phyloP scores from a whole-genome alignment of 1,140 invertebrate species.

The Camponotus vicinus region DNA sequence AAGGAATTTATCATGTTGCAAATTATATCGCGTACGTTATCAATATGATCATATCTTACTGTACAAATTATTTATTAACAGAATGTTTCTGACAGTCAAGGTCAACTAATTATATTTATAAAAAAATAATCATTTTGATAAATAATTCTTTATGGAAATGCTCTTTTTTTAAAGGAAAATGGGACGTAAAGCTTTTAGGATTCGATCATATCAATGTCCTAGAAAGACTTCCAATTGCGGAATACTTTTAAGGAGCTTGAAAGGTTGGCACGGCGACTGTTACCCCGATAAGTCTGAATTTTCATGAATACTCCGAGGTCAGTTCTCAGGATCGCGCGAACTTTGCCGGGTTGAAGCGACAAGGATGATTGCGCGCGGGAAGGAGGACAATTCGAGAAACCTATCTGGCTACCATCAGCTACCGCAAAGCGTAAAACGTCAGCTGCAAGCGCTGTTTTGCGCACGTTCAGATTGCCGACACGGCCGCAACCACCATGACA shows the following conservation, averaged over 20 bases:
- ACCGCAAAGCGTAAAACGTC: slow-evolving; percentile 77
- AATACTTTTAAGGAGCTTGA: slow-evolving; percentile 52
- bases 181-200: slow-evolving; percentile 12
- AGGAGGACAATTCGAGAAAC: slow-evolving; percentile 63
- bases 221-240: slow-evolving; percentile 24
- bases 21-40: not conserved
- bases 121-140: not conserved
- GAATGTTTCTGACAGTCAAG: not conserved
- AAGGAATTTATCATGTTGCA: not conserved
- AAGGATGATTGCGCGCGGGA: slow-evolving; percentile 41
- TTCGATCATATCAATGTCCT: slow-evolving; percentile 18
- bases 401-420: slow-evolving; percentile 61
- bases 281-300: slow-evolving; percentile 38
- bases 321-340: slow-evolving; percentile 40
- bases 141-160: slow-evolving; percentile 1
- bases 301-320: slow-evolving; percentile 47
- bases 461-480: slow-evolving; percentile 71
- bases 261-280: not conserved
- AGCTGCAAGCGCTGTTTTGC: slow-evolving; percentile 76
- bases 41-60: not conserved
- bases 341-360: slow-evolving; percentile 35
- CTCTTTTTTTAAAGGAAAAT: slow-evolving; percentile 5
- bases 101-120: not conserved
- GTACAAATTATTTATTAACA: not conserved
- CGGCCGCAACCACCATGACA: slow-evolving; percentile 61